Base-by-base conservation (phyloP, 2,113 vertebrate species). In the Bos taurus region DNA sequence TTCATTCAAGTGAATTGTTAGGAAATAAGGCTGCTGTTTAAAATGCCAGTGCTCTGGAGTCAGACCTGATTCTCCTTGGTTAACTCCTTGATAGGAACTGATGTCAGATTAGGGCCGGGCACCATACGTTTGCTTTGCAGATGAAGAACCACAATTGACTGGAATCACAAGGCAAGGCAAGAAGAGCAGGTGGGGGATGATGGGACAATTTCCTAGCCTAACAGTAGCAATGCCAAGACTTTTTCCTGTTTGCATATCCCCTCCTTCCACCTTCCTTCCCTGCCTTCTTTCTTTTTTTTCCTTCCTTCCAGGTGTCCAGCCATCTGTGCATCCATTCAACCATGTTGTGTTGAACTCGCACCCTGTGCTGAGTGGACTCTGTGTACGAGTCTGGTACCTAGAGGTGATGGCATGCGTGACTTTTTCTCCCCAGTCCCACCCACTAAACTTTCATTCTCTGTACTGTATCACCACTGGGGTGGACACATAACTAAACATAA, bases 21-120 rank as follows among this genome's bases (percentile, higher is more conserved):
- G 96, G 89, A 95, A 97, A 95, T 88, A 91, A 88, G 96, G 90
- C 86, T 52, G 46, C 25, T 40, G 33, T 94, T 91, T 87, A 90
- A 96, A 60, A 71, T 64, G 85, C 74, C 25, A 33, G n/a, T 7
- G 36, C 71, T 77, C 95, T 28, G 88, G 30, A 98, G 84, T 97
- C 94, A 96, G 94, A 19, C 57, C 62, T 59, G 36, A 98, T 98
- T 98, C 95, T 97, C 96, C 96, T 97, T 97, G 67, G 97, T 98
- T 98, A 98, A 95, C 91, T 98, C 74, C 96, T 97, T 97, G 97
- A 98, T 97, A 95, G 98, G 95, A 98, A 96, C 89, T 96, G 98
- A 40, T 97, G 97, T 90, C 91, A 7, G 95, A 96, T 92, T n/a
- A 92, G 67, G 97, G 97, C 96, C 2, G 8, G 98, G 97, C 86